phyloP scores from a whole-genome alignment of 2,797 vertebrate genomes.

The Argyrosomus regius region DNA sequence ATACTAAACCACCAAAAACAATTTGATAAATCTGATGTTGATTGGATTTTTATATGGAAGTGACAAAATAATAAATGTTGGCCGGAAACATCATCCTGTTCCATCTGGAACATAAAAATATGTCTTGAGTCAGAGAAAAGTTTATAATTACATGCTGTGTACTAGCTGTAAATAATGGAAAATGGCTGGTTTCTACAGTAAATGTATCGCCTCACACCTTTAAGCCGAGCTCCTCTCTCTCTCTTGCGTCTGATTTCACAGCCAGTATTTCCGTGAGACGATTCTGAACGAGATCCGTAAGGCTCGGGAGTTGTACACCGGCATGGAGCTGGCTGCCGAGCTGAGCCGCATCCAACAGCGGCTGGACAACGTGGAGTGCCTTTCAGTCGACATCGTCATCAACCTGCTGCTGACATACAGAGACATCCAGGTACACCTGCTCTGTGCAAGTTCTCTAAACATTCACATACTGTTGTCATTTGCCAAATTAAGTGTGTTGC shows the following conservation, averaged over 20 bases:
- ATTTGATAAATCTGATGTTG: neutral
- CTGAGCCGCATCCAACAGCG: constrained; percentile 94
- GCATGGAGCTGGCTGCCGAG: constrained; percentile 92
- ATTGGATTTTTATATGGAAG: constrained; percentile 1
- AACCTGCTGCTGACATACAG: constrained; percentile 97
- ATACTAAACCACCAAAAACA: neutral
- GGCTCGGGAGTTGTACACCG: constrained; percentile 92
- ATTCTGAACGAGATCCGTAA: constrained; percentile 96
- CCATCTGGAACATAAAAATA: too few species aligned
- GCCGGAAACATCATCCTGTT: neutral
- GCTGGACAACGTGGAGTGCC: constrained; percentile 95
- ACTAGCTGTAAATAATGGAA: neutral
- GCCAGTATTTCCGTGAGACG: constrained; percentile 95
- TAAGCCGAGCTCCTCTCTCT: neutral
- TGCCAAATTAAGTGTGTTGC: neutral
- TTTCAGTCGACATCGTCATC: constrained; percentile 97
- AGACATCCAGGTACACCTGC: constrained; percentile 94
- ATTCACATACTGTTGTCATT: neutral
- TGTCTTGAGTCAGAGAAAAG: neutral
- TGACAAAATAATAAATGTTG: neutral
- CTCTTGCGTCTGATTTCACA: constrained; percentile 56
- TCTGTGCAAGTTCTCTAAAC: neutral
- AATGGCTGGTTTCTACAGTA: neutral
- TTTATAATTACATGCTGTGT: neutral
- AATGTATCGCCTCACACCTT: neutral